Evolutionary conservation across 2,113 vertebrate species (phyloP).

Genomic region (Phylloscopus whistleri): DNA sequence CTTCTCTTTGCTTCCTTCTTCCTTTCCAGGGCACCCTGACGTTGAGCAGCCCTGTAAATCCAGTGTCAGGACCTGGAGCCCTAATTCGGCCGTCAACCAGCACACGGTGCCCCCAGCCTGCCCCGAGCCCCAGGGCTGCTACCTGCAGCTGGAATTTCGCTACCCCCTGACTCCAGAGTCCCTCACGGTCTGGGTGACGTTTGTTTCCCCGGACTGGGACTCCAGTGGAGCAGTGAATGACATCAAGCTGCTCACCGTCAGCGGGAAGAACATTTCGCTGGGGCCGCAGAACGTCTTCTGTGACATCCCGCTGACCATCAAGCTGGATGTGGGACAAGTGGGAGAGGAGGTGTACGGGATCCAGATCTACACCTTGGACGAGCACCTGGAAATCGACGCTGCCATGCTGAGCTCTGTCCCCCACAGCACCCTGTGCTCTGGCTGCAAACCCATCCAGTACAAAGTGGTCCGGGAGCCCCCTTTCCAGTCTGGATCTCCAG

Average conservation of each 20-base stretch:
- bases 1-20: background rate
- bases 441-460: constrained; percentile 85
- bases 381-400: constrained; percentile 94
- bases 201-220: constrained; percentile 86
- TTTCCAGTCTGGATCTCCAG: constrained; percentile 73
- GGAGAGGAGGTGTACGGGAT: constrained; percentile 86
- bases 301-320: constrained; percentile 89
- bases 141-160: constrained; percentile 90
- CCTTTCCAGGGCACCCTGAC: constrained; percentile 88
- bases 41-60: constrained; percentile 95
- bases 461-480: constrained; percentile 86
- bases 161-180: constrained; percentile 87
- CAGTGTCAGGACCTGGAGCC: constrained; percentile 96
- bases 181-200: constrained; percentile 94
- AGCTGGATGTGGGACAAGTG: constrained; percentile 77
- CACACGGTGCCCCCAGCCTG: constrained; percentile 79
- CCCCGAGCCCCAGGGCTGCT: constrained; percentile 90
- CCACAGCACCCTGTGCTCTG: constrained; percentile 75
- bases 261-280: constrained; percentile 86
- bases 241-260: constrained; percentile 85
- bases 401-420: constrained; percentile 87
- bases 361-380: constrained; percentile 94
- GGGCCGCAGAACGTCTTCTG: constrained; percentile 94
- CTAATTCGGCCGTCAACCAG: constrained; percentile 86
- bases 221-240: constrained; percentile 89